phyloP scores from a whole-genome alignment of 1,140 invertebrate genomes.

The Orussus abietinus region DNA sequence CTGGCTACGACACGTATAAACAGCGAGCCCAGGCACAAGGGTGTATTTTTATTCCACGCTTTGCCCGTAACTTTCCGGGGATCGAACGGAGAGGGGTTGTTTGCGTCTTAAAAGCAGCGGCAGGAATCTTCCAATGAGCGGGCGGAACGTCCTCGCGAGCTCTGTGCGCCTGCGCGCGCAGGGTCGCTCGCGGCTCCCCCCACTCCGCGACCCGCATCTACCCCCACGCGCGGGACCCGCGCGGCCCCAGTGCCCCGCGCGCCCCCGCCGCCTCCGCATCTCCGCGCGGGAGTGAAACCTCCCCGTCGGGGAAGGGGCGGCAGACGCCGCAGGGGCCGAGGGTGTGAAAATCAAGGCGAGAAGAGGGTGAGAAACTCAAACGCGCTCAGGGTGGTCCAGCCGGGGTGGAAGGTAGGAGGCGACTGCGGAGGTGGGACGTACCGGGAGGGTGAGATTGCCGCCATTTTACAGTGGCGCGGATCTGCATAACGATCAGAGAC shows the following conservation, averaged over 20 bases:
- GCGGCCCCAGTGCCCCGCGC: no score
- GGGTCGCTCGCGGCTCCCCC: no score
- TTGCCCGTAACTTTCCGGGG: no score
- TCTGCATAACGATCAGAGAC: constrained; percentile 56
- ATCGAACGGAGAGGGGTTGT: no score
- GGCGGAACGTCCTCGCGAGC: constrained; percentile 26
- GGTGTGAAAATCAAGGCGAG: constrained; percentile 17
- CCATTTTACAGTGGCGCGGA: constrained; percentile 52
- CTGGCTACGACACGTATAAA: no score
- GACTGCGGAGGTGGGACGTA: constrained; percentile 23
- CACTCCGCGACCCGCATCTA: neutral
- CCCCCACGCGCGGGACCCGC: constrained; percentile 4
- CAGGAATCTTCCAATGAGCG: constrained; percentile 45
- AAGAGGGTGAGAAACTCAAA: constrained; percentile 18
- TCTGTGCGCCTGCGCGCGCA: no score
- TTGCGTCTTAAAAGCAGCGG: constrained; percentile 1
- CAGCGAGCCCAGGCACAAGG: no score
- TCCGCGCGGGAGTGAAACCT: no score
- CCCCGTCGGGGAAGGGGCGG: constrained; percentile 17
- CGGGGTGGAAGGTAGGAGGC: constrained; percentile 5
- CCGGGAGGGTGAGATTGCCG: constrained; percentile 48
- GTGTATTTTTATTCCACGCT: no score
- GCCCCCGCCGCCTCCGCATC: no score
- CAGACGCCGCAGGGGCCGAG: constrained; percentile 6
- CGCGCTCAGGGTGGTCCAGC: no score